Evolutionary conservation across 1,140 invertebrate genomes (phyloP), one percentile per base, ranked within the genome.

Genomic region (Macrocentrus cingulum): DNA sequence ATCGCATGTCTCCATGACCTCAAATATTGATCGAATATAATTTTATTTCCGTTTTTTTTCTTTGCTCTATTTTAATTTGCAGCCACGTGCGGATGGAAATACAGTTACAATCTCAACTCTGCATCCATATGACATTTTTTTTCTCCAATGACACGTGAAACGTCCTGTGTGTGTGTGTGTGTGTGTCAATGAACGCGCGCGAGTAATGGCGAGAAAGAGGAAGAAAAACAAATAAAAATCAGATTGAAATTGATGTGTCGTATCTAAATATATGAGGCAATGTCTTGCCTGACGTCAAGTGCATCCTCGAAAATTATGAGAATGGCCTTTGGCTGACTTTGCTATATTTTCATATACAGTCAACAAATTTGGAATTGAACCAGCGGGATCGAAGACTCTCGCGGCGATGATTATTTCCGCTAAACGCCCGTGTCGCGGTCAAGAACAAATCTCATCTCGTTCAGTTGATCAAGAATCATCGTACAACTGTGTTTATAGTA

Each of bases 211-310:
- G 18, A 19, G 18, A 11, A 18, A 18, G 18, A 36, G 29, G 36
- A 51, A 36, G 32, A 51, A 51, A 36, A n/a, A 22, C 19, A 37
- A 36, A 19, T 53, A 36, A 13, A n/a, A 25, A 15, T 9, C 16
- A 29, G 36, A 8, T 13, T 52, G 23, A 34, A 32, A 51, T 51
- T 34, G 48, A 46, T 36, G 25, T 51, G 50, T 60, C 45, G 29
- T 36, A 50, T 64, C 65, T 68, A 70, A 68, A 70, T 68, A 70
- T 70, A 71, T 29, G 44, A 29, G 9, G 15, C 15, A 54, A 22
- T 20, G 34, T 32, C 23, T 20, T 44, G 19, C 25, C 60, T 65
- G 63, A 64, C 69, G 63, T 71, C 63, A 69, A 59, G 61, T 64
- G 64, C 60, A 65, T 67, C 68, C 61, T 65, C 66, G 64, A 64